phyloP scores from a whole-genome alignment of 1,140 invertebrate species.

The Drosophila burlai region DNA sequence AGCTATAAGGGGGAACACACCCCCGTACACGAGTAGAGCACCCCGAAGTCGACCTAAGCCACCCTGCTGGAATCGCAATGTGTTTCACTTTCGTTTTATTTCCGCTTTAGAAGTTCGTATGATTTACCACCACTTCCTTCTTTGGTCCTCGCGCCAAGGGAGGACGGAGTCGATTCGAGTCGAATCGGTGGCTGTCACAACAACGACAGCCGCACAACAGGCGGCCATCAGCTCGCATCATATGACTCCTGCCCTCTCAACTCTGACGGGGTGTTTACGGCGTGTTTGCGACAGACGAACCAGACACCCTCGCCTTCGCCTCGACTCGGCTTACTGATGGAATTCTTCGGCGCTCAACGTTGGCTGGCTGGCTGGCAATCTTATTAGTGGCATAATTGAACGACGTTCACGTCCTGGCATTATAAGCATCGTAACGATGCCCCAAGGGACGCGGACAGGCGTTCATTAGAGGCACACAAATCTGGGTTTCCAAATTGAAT shows the following conservation, averaged over 20 bases:
- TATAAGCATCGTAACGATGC: constrained; percentile 55
- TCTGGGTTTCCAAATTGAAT: constrained; percentile 66
- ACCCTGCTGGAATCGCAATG: constrained; percentile 40
- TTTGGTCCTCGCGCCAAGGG: constrained; percentile 3
- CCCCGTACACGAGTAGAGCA: constrained; percentile 19
- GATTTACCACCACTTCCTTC: constrained; percentile 46
- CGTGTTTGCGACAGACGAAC: constrained; percentile 17
- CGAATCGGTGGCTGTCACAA: constrained; percentile 64
- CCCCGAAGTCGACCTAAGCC: constrained; percentile 26
- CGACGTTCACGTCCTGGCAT: constrained; percentile 37
- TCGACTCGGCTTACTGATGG: constrained; percentile 43
- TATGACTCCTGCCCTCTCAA: constrained; percentile 69
- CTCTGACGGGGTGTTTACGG: constrained; percentile 58
- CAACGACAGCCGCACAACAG: constrained; percentile 55
- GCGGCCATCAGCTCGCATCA: constrained; percentile 55
- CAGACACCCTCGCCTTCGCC: constrained; percentile 44
- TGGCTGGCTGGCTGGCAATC: constrained; percentile 70
- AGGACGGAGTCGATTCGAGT: constrained; percentile 27
- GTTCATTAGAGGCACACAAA: constrained; percentile 57
- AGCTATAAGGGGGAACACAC: background rate
- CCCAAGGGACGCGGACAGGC: constrained; percentile 45
- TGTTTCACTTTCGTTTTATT: constrained; percentile 59
- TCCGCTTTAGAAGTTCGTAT: constrained; percentile 54
- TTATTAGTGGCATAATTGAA: constrained; percentile 73
- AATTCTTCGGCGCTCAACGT: constrained; percentile 67